Base-by-base conservation (phyloP, 2,113 vertebrate genomes). In the Ammodramus savannarum region DNA sequence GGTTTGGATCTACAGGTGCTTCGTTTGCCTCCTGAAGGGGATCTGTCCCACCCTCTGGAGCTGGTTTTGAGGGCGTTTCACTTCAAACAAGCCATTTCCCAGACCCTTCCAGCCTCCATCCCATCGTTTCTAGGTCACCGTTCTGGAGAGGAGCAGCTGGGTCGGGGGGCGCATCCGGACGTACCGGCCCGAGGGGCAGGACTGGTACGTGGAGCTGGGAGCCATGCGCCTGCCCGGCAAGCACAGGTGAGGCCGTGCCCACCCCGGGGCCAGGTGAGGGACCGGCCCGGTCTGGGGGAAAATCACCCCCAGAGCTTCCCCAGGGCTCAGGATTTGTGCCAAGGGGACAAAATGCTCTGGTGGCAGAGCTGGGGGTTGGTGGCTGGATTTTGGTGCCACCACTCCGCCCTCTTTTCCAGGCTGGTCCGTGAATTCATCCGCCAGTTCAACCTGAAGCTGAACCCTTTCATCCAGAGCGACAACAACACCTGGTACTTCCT, bases 191-290 rank as follows among this genome's bases (percentile, higher is more conserved):
- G 2, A 81, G 41, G 69, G 51, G 2, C 65, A 16, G 68, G 63
- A n/a, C 8, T 96, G 95, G 95, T 96, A 95, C 1, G 88, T 61
- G 73, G 95, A 96, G 77, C 41, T 96, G 77, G 95, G 95, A n/a
- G 1, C 95, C 43, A 96, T 96, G 95, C 93, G 95, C 32, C 59
- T 96, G 63, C 95, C 95, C 0, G 1, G 11, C 34, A 80, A 59
- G 31, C 95, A 96, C 85, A 89, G 59, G 95, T 96, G 31, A 92
- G 92, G 21, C 1, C 3, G 0, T 0, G 7, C 6, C 68, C 52
- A 16, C 3, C 44, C 58, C 4, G 0, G 0, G 14, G 3, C 3
- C 22, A 12, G 39, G 7, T 5, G 25, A 66, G 58, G 41, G 27
- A 2, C 16, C 8, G 2, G 38, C 21, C 23, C 5, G 0, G 2